These are phyloP conservation scores for Tokudaia tokunoshimensis DNA, from an alignment of 2,797 vertebrate genomes.

Conservation along the genomic window DNA sequence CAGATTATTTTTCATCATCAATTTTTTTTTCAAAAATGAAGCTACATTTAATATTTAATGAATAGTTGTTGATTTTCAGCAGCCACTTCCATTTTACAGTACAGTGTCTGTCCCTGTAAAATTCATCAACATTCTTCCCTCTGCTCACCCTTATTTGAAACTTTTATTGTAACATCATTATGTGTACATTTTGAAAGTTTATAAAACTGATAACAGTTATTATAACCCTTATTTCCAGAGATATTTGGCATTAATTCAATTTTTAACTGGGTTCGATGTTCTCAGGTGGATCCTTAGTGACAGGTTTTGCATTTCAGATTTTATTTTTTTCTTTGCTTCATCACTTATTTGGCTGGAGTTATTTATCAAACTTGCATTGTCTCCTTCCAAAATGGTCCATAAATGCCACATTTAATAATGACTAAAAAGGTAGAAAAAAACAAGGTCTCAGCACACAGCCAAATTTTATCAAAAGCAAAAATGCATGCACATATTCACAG, in stretches of 20 bases:
- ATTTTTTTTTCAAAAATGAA: neutral
- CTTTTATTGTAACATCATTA: slow-evolving; percentile 44
- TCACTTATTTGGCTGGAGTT: slow-evolving; percentile 75
- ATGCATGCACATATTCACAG: neutral
- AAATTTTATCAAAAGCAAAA: neutral
- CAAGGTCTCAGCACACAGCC: neutral
- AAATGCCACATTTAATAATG: slow-evolving; percentile 37
- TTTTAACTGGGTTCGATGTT: slow-evolving; percentile 58
- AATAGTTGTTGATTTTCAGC: neutral
- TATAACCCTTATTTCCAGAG: slow-evolving; percentile 47
- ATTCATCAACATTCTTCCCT: neutral
- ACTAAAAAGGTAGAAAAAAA: neutral
- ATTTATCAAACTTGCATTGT: slow-evolving; percentile 71
- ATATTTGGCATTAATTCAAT: slow-evolving; percentile 65
- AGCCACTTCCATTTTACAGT: neutral
- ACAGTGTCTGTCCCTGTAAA: neutral
- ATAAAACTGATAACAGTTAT: slow-evolving; percentile 46
- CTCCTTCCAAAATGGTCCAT: slow-evolving; percentile 20
- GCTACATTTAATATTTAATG: slow-evolving; percentile 10
- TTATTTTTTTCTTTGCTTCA: slow-evolving; percentile 74
- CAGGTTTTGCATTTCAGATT: slow-evolving; percentile 75
- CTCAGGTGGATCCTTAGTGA: slow-evolving; percentile 25
- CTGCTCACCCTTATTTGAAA: neutral
- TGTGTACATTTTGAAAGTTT: slow-evolving; percentile 51
- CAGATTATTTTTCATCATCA: neutral